Base-by-base conservation (phyloP, 2,797 vertebrate species). In the Monodelphis domestica region DNA sequence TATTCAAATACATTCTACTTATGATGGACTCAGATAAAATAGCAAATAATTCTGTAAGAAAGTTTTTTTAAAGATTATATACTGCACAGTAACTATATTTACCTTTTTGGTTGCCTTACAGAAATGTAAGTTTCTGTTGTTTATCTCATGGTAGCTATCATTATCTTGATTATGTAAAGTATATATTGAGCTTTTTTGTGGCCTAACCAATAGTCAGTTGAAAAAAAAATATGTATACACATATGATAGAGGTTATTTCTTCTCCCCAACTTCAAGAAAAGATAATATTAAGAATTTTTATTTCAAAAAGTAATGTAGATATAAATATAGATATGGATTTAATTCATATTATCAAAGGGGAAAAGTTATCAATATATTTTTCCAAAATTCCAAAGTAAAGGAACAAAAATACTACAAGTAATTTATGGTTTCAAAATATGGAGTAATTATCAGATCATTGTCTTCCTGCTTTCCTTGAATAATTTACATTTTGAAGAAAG, bases 251-350 rank as follows among this genome's bases (percentile, higher is more conserved):
- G 54, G 12, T 93, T 94, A 54, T 51, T 78, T 91, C 89, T 51
- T 52, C n/a, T 91, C 38, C 63, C 56, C 21, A 88, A 63, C 78
- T 90, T 89, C 84, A 53, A 9, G 33, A 63, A 87, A 89, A 92
- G n/a, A 56, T 54, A 78, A 21, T 92, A n/a, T 33, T 53, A 45
- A 63, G 53, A 29, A 90, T 57, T 92, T 91, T 92, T 91, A 57
- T 28, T 57, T 93, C 89, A 54, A 14, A 95, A 91, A 88, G 59
- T n/a, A 63, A 6, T 63, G 38, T 63, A 89, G 15, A 53, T 53
- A 95, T 89, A 95, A 92, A 92, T n/a, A 29, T 89, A 55, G 53
- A 45, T 93, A 90, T 59, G 59, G 5, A 4, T 91, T 94, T 91
- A 88, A 87, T n/a, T 94, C 89, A 53, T 51, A 89, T 94, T 92